A percentile compares a stretch with the other conserved stretches of the same genome.
Conservation (phyloP, 2,797 vertebrate species). For the Oceanodroma leucorhoa region DNA sequence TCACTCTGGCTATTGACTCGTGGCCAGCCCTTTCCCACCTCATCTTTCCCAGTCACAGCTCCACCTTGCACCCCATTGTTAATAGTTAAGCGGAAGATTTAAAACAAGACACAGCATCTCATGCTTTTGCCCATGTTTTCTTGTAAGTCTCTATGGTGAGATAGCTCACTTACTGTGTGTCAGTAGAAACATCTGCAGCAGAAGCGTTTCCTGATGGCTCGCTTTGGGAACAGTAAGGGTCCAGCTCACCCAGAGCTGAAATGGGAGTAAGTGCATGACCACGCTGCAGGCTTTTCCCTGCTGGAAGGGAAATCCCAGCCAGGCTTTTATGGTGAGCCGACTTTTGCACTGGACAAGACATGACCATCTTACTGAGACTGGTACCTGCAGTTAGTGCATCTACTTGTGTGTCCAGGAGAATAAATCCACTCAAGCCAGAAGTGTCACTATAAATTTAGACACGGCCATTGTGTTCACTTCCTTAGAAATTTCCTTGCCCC, state of each 20-base stretch:
- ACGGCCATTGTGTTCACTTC: accelerated
- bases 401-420: neutral
- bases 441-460: neutral
- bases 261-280: neutral
- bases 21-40: neutral
- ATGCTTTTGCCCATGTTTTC: accelerated
- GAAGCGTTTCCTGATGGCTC: accelerated
- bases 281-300: neutral
- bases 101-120: neutral
- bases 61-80: neutral
- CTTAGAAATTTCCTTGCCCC: neutral
- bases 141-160: neutral
- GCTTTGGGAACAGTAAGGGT: neutral
- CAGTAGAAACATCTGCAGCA: neutral
- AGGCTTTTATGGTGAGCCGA: accelerated
- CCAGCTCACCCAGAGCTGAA: neutral
- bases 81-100: neutral
- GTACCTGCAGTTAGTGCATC: neutral
- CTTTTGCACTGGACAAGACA: neutral
- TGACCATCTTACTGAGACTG: neutral
- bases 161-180: neutral
- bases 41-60: neutral
- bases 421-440: neutral
- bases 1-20: neutral
- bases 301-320: neutral